These are phyloP conservation scores for Drosophila tsacasi DNA, from an alignment of 1,140 invertebrate genomes.

Conservation along the genomic window DNA sequence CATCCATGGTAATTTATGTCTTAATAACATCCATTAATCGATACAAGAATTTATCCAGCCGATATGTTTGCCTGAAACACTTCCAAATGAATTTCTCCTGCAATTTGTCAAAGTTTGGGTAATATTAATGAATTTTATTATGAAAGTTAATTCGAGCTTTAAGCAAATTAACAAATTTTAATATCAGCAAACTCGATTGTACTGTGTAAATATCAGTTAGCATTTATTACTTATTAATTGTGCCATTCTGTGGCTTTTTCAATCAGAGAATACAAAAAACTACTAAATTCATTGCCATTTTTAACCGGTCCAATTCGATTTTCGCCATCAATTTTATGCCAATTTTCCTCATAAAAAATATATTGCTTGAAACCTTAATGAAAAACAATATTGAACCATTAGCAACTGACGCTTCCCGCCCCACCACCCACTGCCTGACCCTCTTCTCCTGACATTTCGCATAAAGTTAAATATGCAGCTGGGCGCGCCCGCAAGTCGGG, in stretches of 20 bases:
- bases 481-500: slow-evolving; percentile 60
- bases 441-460: slow-evolving; percentile 38
- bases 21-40: slow-evolving; percentile 53
- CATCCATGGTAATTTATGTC: slow-evolving; percentile 48
- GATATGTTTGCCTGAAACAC: slow-evolving; percentile 25
- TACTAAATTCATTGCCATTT: slow-evolving; percentile 16
- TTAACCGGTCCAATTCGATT: slow-evolving; percentile 36
- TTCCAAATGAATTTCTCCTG: slow-evolving; percentile 1
- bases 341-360: slow-evolving; percentile 60
- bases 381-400: slow-evolving; percentile 61
- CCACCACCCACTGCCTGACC: neutral
- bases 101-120: slow-evolving; percentile 25
- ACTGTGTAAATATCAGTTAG: neutral
- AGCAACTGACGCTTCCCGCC: slow-evolving; percentile 16
- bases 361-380: slow-evolving; percentile 49
- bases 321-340: slow-evolving; percentile 43
- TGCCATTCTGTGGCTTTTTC: slow-evolving; percentile 6
- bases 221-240: slow-evolving; percentile 32
- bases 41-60: slow-evolving; percentile 23
- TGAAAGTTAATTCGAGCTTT: neutral
- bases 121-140: neutral
- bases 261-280: slow-evolving; percentile 9
- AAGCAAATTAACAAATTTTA: neutral
- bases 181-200: neutral
- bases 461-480: slow-evolving; percentile 70